These are phyloP conservation scores for Spodoptera littoralis DNA, from an alignment of 2,888 invertebrate genomes.

Conservation along the genomic window DNA sequence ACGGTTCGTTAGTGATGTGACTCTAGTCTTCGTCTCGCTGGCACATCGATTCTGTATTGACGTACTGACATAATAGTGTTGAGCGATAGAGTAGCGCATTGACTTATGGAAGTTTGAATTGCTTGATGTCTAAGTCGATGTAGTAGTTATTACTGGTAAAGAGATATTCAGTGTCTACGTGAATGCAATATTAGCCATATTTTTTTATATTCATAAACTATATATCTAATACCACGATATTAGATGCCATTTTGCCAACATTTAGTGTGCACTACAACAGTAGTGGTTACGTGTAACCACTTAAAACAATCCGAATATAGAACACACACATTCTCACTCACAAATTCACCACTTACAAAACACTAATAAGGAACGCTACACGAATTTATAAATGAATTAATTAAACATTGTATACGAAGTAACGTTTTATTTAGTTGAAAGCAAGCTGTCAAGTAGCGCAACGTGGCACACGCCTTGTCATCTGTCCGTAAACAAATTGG, in stretches of 20 bases:
- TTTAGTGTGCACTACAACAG: too few species aligned
- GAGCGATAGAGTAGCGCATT: constrained; percentile 6
- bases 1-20: constrained; percentile 79
- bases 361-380: too few species aligned
- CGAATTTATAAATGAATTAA: too few species aligned
- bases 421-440: constrained; percentile 20
- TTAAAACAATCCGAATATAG: too few species aligned
- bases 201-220: too few species aligned
- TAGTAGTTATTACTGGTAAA: background rate
- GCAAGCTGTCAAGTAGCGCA: constrained; percentile 46
- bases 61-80: constrained; percentile 24
- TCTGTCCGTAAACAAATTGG: constrained; percentile 46
- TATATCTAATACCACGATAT: too few species aligned
- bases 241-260: too few species aligned
- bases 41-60: constrained; percentile 54
- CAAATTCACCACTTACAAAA: too few species aligned
- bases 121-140: constrained; percentile 5
- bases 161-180: too few species aligned
- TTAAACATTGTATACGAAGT: constrained; percentile 7
- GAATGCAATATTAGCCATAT: background rate
- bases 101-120: constrained; percentile 7
- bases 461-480: constrained; percentile 42
- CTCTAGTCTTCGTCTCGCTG: constrained; percentile 57
- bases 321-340: too few species aligned
- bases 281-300: too few species aligned